Base-by-base conservation (phyloP, 2,797 vertebrate genomes). In the Synanceia verrucosa region DNA sequence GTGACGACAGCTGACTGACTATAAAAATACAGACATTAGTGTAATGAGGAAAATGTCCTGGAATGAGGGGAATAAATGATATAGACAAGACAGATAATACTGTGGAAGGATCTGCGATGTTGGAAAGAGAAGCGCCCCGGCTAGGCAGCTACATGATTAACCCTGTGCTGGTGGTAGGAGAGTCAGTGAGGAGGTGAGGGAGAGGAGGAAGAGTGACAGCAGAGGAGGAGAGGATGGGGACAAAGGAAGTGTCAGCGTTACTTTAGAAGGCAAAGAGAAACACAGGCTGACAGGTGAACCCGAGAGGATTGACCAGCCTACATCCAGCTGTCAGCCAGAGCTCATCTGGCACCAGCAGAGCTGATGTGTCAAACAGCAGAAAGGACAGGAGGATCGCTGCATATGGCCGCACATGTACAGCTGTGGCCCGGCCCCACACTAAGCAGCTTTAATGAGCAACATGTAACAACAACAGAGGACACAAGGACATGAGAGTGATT, bases 231-330 rank as follows among this genome's bases (percentile, higher is more conserved):
- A 65, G 69, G 73, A 82, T 74, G 78, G 86, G 79, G 89, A 89
- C 75, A 64, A 80, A 84, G 82, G 81, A 88, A 72, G 89, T 93
- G 93, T 93, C 93, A 93, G 76, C 46, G 44, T 87, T 79, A 86
- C 81, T 95, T 94, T 93, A 86, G 87, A 85, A 82, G 62, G 82
- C 57, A 68, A 80, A 85, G 77, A 87, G 91, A 92, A 92, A 94
- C 89, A 19, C 51, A 62, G 87, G 80, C 87, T 94, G 94, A 95
- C 94, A 94, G 94, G 88, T 92, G 90, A 91, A 88, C 93, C 91
- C 92, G 46, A 70, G 93, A 93, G 94, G 89, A 94, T 93, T 91
- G 93, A 92, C 88, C 90, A 70, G 92, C 89, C 87, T 88, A 84
- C 88, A 92, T 93, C 91, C 89, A 93, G 90, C 91, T 93, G 92